phyloP scores from a whole-genome alignment of 2,797 vertebrate genomes.

The Lophotriccus pileatus region DNA sequence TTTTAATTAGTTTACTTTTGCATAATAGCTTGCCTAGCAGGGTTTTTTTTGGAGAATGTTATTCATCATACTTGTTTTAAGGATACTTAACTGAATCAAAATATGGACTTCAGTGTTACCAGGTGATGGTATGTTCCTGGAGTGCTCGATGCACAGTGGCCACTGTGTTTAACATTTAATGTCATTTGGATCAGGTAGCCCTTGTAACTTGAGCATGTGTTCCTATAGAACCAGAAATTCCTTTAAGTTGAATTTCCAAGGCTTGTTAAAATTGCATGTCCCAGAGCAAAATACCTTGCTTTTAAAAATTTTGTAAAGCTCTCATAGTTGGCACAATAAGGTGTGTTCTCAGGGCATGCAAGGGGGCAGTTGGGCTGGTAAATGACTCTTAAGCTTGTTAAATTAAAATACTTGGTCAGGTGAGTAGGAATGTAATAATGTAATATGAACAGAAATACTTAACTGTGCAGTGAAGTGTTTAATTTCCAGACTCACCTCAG shows the following conservation, averaged over 20 bases:
- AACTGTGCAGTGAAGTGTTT: background rate
- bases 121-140: background rate
- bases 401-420: background rate
- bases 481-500: background rate
- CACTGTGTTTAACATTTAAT: background rate
- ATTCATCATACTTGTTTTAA: background rate
- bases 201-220: background rate
- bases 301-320: background rate
- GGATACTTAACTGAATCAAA: background rate
- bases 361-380: background rate
- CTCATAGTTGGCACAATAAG: background rate
- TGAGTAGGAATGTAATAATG: background rate
- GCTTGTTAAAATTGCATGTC: background rate
- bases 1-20: background rate
- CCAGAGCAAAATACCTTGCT: background rate
- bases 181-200: background rate
- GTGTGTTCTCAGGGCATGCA: background rate
- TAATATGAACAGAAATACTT: background rate
- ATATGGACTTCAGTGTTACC: rapidly evolving
- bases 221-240: background rate
- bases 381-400: background rate
- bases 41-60: background rate
- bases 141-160: background rate
- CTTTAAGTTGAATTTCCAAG: background rate
- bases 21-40: background rate